Evolutionary conservation across 2,797 vertebrate species (phyloP).

Genomic region (Acridotheres tristis): DNA sequence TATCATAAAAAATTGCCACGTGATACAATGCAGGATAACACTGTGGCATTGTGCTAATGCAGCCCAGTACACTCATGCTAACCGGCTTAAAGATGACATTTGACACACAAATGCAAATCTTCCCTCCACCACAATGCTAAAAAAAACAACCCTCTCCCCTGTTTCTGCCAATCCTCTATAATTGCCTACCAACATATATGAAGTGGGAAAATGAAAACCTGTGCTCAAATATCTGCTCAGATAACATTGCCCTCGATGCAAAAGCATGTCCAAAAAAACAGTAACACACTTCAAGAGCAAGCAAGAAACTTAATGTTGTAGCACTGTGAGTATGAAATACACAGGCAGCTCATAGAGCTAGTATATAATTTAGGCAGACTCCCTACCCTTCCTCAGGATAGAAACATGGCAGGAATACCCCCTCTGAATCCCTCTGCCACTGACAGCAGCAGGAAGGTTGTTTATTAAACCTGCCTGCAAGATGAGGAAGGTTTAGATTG

Average conservation of each 20-base stretch:
- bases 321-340: neutral
- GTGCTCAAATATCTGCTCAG: neutral
- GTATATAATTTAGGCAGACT: neutral
- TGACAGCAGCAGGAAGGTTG: neutral
- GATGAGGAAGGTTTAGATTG: neutral
- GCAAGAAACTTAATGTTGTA: neutral
- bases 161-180: neutral
- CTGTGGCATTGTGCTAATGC: neutral
- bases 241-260: neutral
- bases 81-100: neutral
- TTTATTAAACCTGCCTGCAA: fast-evolving
- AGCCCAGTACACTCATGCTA: neutral
- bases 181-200: neutral
- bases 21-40: neutral
- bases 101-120: neutral
- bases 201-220: neutral
- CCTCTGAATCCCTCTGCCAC: fast-evolving
- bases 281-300: neutral
- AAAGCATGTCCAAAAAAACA: neutral
- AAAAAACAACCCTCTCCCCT: neutral
- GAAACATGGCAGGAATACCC: neutral
- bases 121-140: neutral
- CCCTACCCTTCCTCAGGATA: neutral
- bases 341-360: neutral
- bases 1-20: neutral